Evolutionary conservation across 2,113 vertebrate species (phyloP).

Genomic region (Brienomyrus brachyistius): DNA sequence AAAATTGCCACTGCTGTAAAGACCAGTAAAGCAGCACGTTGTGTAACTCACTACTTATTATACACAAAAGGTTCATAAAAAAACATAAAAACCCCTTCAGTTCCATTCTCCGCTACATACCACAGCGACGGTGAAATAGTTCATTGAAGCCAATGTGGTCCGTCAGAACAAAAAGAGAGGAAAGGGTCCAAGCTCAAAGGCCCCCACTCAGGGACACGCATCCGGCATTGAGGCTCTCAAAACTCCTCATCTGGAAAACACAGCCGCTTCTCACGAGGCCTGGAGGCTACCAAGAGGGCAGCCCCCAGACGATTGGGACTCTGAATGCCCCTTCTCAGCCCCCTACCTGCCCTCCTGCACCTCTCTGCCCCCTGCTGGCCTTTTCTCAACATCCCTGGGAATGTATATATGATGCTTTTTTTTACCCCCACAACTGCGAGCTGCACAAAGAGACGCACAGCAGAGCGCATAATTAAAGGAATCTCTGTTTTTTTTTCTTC

Average conservation of each 20-base stretch:
- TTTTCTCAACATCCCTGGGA: background rate
- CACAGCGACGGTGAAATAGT: background rate
- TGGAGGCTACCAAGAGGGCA: conserved; percentile 26
- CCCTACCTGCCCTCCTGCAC: background rate
- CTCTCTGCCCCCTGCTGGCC: background rate
- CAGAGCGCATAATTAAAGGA: background rate
- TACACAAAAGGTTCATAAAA: background rate
- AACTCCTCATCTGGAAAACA: conserved; percentile 53
- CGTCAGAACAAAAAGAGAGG: background rate
- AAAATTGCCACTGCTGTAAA: background rate
- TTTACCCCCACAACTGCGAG: background rate
- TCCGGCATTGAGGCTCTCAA: conserved; percentile 42
- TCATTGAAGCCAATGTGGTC: background rate
- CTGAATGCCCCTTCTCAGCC: conserved; percentile 18
- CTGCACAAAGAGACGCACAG: background rate
- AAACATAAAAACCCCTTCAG: background rate
- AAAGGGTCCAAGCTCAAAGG: background rate
- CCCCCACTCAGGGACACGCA: background rate
- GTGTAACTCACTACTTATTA: background rate
- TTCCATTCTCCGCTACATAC: background rate
- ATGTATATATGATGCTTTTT: background rate
- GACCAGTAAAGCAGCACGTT: background rate
- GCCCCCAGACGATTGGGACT: conserved; percentile 7
- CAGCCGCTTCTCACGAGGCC: conserved; percentile 41
- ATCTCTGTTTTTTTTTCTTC: background rate